phyloP scores from a whole-genome alignment of 2,797 vertebrate species.

The Lemur catta region DNA sequence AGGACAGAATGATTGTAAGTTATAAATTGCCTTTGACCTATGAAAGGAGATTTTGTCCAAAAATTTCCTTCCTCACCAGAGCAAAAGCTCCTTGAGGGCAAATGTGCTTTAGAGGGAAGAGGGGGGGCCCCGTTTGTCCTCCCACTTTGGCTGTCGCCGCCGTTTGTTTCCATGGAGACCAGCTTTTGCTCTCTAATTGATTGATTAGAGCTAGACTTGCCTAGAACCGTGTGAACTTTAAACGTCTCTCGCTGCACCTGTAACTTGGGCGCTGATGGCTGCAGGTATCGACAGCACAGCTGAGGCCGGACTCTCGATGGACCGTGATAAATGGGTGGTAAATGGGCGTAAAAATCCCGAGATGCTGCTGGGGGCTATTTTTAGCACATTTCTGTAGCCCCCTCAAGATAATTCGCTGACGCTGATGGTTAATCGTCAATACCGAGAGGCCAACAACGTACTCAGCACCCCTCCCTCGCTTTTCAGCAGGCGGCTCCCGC shows the following conservation, averaged over 20 bases:
- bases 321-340: too few relatives aligned
- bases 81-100: not conserved
- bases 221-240: not conserved
- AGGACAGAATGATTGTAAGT: not conserved
- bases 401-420: not conserved
- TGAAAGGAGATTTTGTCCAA: not conserved
- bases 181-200: not conserved
- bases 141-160: not conserved
- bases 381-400: not conserved
- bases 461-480: not conserved
- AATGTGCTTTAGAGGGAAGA: not conserved
- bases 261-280: not conserved
- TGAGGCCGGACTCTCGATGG: too few relatives aligned
- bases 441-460: not conserved
- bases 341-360: not conserved
- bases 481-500: not conserved
- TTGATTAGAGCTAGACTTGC: not conserved
- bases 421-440: not conserved
- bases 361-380: not conserved
- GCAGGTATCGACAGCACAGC: too few relatives aligned
- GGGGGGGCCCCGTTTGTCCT: not conserved
- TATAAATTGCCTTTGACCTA: not conserved
- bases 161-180: not conserved
- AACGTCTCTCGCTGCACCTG: not conserved
- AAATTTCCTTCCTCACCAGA: not conserved